Evolutionary conservation across 2,113 vertebrate genomes (phyloP).

Genomic region (Xiphophorus maculatus): DNA sequence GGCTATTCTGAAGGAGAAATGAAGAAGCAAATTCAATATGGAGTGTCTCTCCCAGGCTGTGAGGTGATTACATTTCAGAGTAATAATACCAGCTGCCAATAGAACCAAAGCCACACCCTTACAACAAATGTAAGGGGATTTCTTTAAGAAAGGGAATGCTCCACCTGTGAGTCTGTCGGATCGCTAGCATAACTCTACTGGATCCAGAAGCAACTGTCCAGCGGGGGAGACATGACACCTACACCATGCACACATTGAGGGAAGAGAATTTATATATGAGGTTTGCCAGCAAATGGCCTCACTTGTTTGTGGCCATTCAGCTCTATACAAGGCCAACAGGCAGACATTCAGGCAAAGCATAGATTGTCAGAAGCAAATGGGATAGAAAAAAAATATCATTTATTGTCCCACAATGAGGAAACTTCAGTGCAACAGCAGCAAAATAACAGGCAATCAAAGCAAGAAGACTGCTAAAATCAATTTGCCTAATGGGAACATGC

Average conservation of each 20-base stretch:
- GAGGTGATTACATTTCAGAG: constrained; percentile 8
- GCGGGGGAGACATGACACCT: constrained; percentile 22
- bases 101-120: constrained; percentile 1
- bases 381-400: too few species aligned
- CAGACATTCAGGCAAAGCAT: neutral
- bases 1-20: constrained; percentile 11
- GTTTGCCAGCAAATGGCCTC: constrained; percentile 43
- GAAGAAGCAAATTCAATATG: constrained; percentile 7
- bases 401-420: too few species aligned
- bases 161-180: constrained; percentile 59
- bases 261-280: constrained; percentile 40
- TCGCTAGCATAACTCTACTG: constrained; percentile 59
- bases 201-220: constrained; percentile 64
- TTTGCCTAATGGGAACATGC: too few species aligned
- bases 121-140: constrained; percentile 30
- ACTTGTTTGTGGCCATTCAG: constrained; percentile 17
- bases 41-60: neutral
- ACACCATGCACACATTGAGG: neutral
- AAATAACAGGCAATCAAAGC: too few species aligned
- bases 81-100: constrained; percentile 36
- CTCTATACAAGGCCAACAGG: neutral
- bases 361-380: too few species aligned
- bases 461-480: too few species aligned
- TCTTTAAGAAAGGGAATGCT: constrained; percentile 59
- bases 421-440: too few species aligned